Evolutionary conservation across 2,113 vertebrate genomes (phyloP).

Genomic region (Oreochromis aureus): DNA sequence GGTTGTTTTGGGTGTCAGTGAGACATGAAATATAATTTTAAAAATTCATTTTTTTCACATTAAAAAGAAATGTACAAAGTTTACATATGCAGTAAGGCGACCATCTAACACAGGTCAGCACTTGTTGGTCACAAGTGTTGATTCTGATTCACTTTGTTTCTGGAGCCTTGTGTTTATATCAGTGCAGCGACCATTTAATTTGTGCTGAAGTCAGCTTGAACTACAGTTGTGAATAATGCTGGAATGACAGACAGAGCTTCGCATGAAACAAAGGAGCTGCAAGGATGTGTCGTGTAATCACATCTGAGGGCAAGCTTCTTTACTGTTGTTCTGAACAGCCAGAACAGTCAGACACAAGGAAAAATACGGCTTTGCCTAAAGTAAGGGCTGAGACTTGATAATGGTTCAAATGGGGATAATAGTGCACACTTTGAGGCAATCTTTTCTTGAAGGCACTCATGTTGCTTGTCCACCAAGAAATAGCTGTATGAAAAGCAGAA

Average conservation of each 20-base stretch:
- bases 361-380: neutral
- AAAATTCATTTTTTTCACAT: neutral
- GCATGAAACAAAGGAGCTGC: neutral
- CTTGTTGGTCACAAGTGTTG: neutral
- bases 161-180: too few species aligned
- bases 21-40: neutral
- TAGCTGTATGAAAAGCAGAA: neutral
- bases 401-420: neutral
- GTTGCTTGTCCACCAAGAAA: neutral
- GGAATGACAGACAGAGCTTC: neutral
- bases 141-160: neutral
- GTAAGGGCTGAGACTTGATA: neutral
- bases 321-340: neutral
- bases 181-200: neutral
- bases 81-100: neutral
- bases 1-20: neutral
- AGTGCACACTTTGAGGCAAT: neutral
- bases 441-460: neutral
- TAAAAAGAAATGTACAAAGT: neutral
- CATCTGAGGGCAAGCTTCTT: neutral
- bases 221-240: neutral
- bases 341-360: neutral
- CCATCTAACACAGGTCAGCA: neutral
- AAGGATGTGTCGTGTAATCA: neutral
- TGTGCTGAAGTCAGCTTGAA: neutral